Evolutionary conservation across 1,140 invertebrate genomes (phyloP).

Genomic region (Camponotus pennsylvanicus): DNA sequence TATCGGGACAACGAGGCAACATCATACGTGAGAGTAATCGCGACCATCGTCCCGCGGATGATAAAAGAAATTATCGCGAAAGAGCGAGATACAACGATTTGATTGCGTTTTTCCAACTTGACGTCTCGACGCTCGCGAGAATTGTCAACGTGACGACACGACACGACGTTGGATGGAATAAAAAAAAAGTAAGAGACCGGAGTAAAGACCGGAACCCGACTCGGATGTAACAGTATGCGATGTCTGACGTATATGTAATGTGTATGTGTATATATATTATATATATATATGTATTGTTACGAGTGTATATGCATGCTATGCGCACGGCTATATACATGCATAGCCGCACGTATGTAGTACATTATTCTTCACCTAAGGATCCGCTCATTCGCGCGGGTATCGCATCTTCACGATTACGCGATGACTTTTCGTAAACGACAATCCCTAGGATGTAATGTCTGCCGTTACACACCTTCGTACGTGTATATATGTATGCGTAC

Average conservation of each 20-base stretch:
- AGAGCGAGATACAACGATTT: neutral
- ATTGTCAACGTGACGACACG: neutral
- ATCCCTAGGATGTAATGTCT: neutral
- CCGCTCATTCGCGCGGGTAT: constrained; percentile 23
- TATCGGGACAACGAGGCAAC: neutral
- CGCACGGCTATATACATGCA: neutral
- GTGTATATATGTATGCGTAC: neutral
- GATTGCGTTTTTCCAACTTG: neutral
- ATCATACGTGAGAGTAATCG: neutral
- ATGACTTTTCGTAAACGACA: neutral
- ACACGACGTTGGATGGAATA: neutral
- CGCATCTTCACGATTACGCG: constrained; percentile 23
- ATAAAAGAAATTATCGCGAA: neutral
- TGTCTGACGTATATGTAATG: constrained; percentile 8
- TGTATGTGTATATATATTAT: neutral
- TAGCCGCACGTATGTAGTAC: neutral
- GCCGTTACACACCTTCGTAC: neutral
- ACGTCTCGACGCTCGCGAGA: neutral
- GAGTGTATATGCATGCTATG: neutral
- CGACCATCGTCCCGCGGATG: neutral
- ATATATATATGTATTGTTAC: constrained; percentile 4
- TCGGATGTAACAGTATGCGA: constrained; percentile 20
- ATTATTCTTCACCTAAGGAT: constrained; percentile 3
- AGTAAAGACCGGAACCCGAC: neutral
- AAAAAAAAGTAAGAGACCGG: neutral